Percentiles rank a stretch among this genome's conserved stretches.
Evolutionary conservation across 1,140 invertebrate genomes (phyloP).

Genomic region (Physella acuta): DNA sequence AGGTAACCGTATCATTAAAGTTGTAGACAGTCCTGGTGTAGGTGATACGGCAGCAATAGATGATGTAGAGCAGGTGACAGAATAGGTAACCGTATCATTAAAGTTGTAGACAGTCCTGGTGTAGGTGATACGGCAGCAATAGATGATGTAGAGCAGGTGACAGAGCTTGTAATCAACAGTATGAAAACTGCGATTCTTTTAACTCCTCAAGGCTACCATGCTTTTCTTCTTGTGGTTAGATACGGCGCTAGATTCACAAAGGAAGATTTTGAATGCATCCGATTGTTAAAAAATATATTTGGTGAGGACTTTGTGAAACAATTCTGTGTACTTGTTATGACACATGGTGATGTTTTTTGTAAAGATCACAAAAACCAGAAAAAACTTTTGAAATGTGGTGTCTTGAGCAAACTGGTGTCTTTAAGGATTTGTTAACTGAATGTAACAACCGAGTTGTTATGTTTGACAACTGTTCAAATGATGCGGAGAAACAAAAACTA

Average conservation of each 20-base stretch:
- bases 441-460: not conserved
- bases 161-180: not conserved
- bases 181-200: not conserved
- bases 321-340: slow-evolving; percentile 4
- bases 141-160: too few species aligned
- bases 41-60: too few species aligned
- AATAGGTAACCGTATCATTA: too few species aligned
- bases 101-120: too few species aligned
- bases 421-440: not conserved
- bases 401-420: slow-evolving; percentile 1
- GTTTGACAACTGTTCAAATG: too few species aligned
- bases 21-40: too few species aligned
- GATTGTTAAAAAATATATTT: not conserved
- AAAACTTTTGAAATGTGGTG: slow-evolving; percentile 6
- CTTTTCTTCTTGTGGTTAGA: not conserved
- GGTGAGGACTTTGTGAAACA: slow-evolving; percentile 9
- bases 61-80: too few species aligned
- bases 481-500: too few species aligned
- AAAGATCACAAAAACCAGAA: not conserved
- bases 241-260: slow-evolving; percentile 1
- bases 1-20: too few species aligned
- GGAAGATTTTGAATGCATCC: not conserved
- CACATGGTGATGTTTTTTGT: slow-evolving; percentile 5
- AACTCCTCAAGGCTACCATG: not conserved
- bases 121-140: too few species aligned